Percentiles rank a stretch among this genome's conserved stretches.
These are phyloP conservation scores for Atta colombica DNA, from an alignment of 1,140 invertebrate species.

Conservation along the genomic window DNA sequence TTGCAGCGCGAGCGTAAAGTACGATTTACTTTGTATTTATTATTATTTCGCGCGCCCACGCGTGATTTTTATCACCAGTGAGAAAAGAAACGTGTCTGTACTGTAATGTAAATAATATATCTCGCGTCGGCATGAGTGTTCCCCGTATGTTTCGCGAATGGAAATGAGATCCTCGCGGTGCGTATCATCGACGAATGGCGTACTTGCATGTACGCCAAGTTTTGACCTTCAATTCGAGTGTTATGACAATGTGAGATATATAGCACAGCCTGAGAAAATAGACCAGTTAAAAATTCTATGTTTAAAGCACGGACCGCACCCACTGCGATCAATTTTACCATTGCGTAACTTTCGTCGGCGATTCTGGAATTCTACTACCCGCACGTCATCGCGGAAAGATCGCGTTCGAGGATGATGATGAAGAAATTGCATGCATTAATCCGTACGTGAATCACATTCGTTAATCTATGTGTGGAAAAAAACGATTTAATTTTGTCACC, in stretches of 20 bases:
- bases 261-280: constrained; percentile 7
- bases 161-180: constrained; percentile 16
- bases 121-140: background rate
- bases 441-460: background rate
- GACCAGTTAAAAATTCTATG: constrained; percentile 8
- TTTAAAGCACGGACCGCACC: background rate
- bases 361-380: background rate
- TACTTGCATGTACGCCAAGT: background rate
- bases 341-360: constrained; percentile 28
- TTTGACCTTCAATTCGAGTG: constrained; percentile 36
- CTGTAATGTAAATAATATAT: constrained; percentile 41
- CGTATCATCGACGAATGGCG: background rate
- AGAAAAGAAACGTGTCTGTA: constrained; percentile 16
- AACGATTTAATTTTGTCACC: background rate
- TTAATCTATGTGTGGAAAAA: background rate
- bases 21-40: background rate
- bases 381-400: background rate
- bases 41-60: constrained; percentile 1
- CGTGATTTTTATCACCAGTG: constrained; percentile 24
- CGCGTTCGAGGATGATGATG: background rate
- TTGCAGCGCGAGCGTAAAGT: constrained; percentile 15
- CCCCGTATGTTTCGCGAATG: background rate
- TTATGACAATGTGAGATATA: background rate
- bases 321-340: background rate
- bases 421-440: no score